Evolutionary conservation across 2,888 invertebrate genomes (phyloP).

Genomic region (Hydriomena furcata): DNA sequence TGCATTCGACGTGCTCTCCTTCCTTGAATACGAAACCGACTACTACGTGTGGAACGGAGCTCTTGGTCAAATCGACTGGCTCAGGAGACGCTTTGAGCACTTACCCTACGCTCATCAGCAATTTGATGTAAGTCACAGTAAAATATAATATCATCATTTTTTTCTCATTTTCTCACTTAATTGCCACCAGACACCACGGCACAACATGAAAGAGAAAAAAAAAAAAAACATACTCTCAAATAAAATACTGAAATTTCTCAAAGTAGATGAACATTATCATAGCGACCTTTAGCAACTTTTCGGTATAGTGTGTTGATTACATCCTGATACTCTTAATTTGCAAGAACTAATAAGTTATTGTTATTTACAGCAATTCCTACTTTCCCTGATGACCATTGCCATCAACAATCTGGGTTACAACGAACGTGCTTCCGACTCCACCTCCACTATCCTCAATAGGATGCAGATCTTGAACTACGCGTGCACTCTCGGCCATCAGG

Average conservation of each 20-base stretch:
- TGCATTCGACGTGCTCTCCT: constrained; percentile 86
- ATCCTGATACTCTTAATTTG: too few species aligned
- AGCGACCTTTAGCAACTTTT: too few species aligned
- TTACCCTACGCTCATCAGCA: constrained; percentile 54
- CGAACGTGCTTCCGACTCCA: constrained; percentile 65
- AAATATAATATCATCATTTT: neutral
- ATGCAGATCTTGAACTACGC: constrained; percentile 84
- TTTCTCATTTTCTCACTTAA: too few species aligned
- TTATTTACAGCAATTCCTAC: constrained; percentile 71
- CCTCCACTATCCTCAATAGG: constrained; percentile 84
- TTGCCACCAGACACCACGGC: too few species aligned
- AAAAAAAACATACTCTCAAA: too few species aligned
- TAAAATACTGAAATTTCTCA: too few species aligned
- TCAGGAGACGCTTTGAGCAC: constrained; percentile 68
- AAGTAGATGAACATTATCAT: too few species aligned
- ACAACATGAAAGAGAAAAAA: too few species aligned
- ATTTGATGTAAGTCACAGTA: constrained; percentile 54
- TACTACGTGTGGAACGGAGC: constrained; percentile 92
- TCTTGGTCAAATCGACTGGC: constrained; percentile 76
- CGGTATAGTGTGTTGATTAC: too few species aligned
- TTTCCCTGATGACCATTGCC: constrained; percentile 67
- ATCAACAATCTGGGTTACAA: constrained; percentile 80
- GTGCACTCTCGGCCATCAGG: constrained; percentile 84
- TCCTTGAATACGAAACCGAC: constrained; percentile 86
- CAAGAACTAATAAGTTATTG: too few species aligned